phyloP scores from a whole-genome alignment of 2,797 vertebrate genomes.

The Liparis tanakae region DNA sequence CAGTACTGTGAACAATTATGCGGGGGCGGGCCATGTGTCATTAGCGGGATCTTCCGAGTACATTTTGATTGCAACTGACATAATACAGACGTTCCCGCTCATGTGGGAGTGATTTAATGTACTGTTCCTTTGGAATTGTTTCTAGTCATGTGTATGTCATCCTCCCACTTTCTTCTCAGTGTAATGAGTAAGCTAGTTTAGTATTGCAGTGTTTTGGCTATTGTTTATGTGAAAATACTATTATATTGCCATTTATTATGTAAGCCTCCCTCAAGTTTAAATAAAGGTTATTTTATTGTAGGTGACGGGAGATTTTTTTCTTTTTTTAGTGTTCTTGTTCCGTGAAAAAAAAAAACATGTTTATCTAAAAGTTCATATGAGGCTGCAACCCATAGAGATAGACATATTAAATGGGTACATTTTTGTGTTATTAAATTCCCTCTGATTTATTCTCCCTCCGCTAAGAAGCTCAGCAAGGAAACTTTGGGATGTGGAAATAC shows the following conservation, averaged over 20 bases:
- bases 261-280: not conserved
- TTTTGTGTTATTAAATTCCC: not conserved
- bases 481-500: not conserved
- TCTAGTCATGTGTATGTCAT: not conserved
- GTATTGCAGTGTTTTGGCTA: not conserved
- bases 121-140: not conserved
- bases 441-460: not conserved
- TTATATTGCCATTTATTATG: not conserved
- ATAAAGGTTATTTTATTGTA: not conserved
- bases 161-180: not conserved
- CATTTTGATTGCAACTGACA: not conserved
- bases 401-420: not conserved
- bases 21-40: not conserved
- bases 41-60: not conserved
- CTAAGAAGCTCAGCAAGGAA: not conserved
- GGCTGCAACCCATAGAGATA: not conserved
- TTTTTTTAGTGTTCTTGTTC: not conserved
- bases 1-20: not conserved
- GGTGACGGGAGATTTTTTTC: not conserved
- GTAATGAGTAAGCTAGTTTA: not conserved
- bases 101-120: not conserved
- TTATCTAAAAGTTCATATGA: not conserved
- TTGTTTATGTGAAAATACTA: not conserved
- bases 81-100: not conserved
- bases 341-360: not conserved